A percentile compares a stretch with the other conserved stretches of the same genome.
These are phyloP conservation scores for Cataglyphis hispanica DNA, from an alignment of 1,140 invertebrate species.

Conservation along the genomic window DNA sequence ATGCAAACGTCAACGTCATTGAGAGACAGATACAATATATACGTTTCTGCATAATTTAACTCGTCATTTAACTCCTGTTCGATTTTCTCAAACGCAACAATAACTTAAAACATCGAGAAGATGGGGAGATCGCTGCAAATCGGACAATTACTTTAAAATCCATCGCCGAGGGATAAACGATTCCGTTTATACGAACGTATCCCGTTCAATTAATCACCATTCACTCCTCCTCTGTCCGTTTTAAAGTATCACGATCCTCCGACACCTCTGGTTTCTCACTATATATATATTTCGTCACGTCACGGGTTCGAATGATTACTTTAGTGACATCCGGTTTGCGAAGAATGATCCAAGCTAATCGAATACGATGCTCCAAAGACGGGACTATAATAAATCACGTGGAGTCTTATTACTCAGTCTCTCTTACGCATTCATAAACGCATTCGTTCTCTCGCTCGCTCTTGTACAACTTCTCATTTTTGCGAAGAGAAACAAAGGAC, in stretches of 20 bases:
- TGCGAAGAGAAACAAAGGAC: constrained; percentile 45
- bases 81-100: constrained; percentile 79
- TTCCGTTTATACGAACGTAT: constrained; percentile 55
- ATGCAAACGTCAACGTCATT: constrained; percentile 82
- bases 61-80: constrained; percentile 66
- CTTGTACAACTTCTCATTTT: constrained; percentile 51
- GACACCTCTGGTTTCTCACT: constrained; percentile 13
- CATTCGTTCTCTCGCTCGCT: constrained; percentile 35
- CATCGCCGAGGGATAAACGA: constrained; percentile 79
- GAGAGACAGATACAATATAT: constrained; percentile 81
- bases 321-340: neutral
- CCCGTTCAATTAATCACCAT: neutral
- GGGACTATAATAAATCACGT: constrained; percentile 48
- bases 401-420: constrained; percentile 37
- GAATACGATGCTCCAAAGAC: constrained; percentile 46
- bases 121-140: constrained; percentile 77
- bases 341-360: constrained; percentile 52
- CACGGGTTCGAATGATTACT: constrained; percentile 2
- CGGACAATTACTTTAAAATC: constrained; percentile 81
- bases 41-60: constrained; percentile 76
- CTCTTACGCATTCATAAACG: constrained; percentile 5
- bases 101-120: constrained; percentile 76
- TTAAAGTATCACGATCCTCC: constrained; percentile 26
- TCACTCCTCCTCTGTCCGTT: neutral
- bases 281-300: neutral